Evolutionary conservation across 2,888 invertebrate genomes (phyloP).

Genomic region (Bruchidius siliquastri): DNA sequence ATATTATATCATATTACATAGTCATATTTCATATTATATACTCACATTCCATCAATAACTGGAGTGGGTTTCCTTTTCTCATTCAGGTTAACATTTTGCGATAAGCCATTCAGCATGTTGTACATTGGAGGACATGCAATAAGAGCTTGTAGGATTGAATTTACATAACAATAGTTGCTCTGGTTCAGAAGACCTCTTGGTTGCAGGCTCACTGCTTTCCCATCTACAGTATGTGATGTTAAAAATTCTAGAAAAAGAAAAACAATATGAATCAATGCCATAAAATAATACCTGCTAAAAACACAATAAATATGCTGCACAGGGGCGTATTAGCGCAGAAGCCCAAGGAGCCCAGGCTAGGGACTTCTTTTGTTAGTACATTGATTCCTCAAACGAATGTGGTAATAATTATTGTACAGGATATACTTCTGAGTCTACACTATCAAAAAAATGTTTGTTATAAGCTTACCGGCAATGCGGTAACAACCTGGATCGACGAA

Average conservation of each 20-base stretch:
- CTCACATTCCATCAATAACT: constrained; percentile 90
- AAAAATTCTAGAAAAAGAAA: constrained; percentile 62
- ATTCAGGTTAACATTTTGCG: constrained; percentile 56
- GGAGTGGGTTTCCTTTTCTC: constrained; percentile 62
- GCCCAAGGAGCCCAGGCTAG: too few relatives aligned
- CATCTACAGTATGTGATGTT: constrained; percentile 70
- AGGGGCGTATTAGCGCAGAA: too few relatives aligned
- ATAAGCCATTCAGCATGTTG: constrained; percentile 78
- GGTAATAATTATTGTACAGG: too few relatives aligned
- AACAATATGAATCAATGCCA: background rate
- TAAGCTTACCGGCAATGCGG: constrained; percentile 67
- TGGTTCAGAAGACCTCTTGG: constrained; percentile 90
- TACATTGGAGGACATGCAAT: constrained; percentile 94
- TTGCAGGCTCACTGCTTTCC: constrained; percentile 71
- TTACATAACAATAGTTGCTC: constrained; percentile 95
- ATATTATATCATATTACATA: too few relatives aligned
- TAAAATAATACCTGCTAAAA: too few relatives aligned
- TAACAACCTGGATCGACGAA: constrained; percentile 64
- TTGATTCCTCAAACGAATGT: too few relatives aligned
- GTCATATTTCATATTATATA: too few relatives aligned
- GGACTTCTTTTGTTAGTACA: too few relatives aligned
- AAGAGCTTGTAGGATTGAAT: constrained; percentile 89
- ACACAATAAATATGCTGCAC: too few relatives aligned
- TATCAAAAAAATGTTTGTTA: too few relatives aligned
- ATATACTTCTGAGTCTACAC: too few relatives aligned